Evolutionary conservation across 2,888 invertebrate species (phyloP), one percentile per base, ranked within the genome.

Genomic region (Hipparchia sbordonii): DNA sequence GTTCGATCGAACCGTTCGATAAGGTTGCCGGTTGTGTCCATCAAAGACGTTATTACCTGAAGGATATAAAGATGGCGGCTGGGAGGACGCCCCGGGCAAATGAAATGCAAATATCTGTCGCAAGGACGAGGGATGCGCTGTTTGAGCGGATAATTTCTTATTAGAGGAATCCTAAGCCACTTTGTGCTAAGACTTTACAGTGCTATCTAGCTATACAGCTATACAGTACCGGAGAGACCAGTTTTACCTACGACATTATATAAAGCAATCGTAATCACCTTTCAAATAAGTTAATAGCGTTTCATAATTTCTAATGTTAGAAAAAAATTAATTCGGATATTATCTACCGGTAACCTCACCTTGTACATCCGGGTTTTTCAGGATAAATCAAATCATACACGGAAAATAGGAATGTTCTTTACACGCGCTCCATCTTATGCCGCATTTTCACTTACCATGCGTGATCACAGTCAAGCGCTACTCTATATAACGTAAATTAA

Each of bases 31-130:
- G 80, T 81, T 79, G 79, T 87, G 89, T 88, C 88, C 87, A 89
- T 91, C 92, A 91, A 91, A 91, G 92, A 90, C 89, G 92, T 92
- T 92, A 92, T 92, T 92, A 92, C 92, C 92, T 92, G 92, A 89
- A 90, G 87, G 89, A 90, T 85, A 91, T 92, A 90, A 89, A 80
- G 80, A 89, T 87, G 81, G 78, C 76, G 78, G 78, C 76, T 77
- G 76, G 75, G 75, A 75, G 77, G 79, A 72, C 81, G 82, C 89
- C 87, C 85, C 82, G 84, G 84, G 89, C 87, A 87, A 87, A 88
- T 89, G 89, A 90, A 91, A 92, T 92, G 92, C 92, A 92, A 92
- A 93, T 92, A 89, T 86, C 82, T 86, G 86, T 87, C 84, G 85
- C 78, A 71, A 74, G 75, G 72, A 76, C 51, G 77, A 80, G 79